Conservation (phyloP, 2,797 vertebrate species). For the Linurgus olivaceus region DNA sequence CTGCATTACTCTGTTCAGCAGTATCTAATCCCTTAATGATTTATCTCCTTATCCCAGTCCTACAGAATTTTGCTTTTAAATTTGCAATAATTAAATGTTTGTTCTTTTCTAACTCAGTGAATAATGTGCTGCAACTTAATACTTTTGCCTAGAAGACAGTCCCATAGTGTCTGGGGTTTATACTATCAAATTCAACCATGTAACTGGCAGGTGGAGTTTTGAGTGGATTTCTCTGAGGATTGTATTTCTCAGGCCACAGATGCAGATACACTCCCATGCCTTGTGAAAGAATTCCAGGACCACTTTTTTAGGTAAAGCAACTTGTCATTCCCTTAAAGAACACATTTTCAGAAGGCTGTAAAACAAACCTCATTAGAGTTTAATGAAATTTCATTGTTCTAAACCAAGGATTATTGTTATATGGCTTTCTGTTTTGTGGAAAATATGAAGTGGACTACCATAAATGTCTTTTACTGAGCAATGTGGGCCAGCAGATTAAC, state of each 20-base stretch:
- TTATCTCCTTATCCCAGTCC: constrained; percentile 33
- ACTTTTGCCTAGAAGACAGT: constrained; percentile 9
- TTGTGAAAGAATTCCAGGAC: not conserved
- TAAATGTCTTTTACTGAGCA: not conserved
- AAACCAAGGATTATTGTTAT: not conserved
- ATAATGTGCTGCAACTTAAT: constrained; percentile 36
- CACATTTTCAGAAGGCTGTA: not conserved
- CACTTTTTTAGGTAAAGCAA: not conserved
- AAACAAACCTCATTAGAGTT: not conserved
- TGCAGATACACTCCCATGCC: not conserved
- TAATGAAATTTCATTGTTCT: not conserved
- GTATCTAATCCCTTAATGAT: constrained; percentile 31
- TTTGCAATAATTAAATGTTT: constrained; percentile 66
- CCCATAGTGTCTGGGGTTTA: not conserved
- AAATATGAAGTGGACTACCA: not conserved
- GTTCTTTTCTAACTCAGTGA: constrained; percentile 45
- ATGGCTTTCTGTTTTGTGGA: not conserved
- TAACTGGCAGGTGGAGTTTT: constrained; percentile 1
- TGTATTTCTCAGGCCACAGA: not conserved
- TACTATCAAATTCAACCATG: not conserved
- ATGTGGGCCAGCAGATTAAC: not conserved
- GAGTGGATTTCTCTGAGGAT: not conserved
- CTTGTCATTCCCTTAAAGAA: not conserved
- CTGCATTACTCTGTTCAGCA: constrained; percentile 34
- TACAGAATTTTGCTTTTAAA: constrained; percentile 62